Base-by-base conservation (phyloP, 2,113 vertebrate species). In the Chaenocephalus aceratus region DNA sequence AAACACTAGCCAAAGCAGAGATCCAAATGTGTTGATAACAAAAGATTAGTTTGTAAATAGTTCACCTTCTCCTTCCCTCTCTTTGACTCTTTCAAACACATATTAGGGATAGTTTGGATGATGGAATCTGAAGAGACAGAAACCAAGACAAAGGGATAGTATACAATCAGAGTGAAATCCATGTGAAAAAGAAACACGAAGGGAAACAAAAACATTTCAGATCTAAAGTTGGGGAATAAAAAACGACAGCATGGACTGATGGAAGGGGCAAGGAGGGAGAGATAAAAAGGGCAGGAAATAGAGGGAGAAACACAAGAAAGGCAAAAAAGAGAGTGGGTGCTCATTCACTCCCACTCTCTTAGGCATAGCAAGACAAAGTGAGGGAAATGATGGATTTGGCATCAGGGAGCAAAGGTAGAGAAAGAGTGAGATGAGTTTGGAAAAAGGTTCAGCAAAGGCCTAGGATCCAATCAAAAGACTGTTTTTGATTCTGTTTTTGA, bases 361-460 rank as follows among this genome's bases (percentile, higher is more conserved):
- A 41, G 36, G 36, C 36, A 7, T 41, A 7, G 14, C 36, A 58
- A 78, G 73, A 83, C 36, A 69, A 9, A 80, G 74, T 66, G 10
- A 77, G 77, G 69, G 66, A 62, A 83, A 72, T 85, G 86, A 89
- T 86, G 53, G 76, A 89, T 77, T 80, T 91, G 87, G 83, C 80
- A 79, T 66, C 45, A 23, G 51, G 63, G 88, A 91, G 86, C 83
- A 92, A 90, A 90, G 86, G 90, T 89, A 90, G 62, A 78, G 72
- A 83, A 77, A 53, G 72, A 52, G 64, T 88, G 75, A 86, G 83
- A 92, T 89, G 88, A 90, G 83, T 89, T 91, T 83, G 80, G 82
- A 88, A 79, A 69, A 89, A 84, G 80, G 90, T 90, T 92, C 91
- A 92, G 76, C 61, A 87, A 86, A 92, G 90, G 89, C 84, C 84